These are phyloP conservation scores for Euphysa ruthae DNA, from an alignment of 30 jellyfish, hydroid and myxozoan genomes.

Conservation along the genomic window DNA sequence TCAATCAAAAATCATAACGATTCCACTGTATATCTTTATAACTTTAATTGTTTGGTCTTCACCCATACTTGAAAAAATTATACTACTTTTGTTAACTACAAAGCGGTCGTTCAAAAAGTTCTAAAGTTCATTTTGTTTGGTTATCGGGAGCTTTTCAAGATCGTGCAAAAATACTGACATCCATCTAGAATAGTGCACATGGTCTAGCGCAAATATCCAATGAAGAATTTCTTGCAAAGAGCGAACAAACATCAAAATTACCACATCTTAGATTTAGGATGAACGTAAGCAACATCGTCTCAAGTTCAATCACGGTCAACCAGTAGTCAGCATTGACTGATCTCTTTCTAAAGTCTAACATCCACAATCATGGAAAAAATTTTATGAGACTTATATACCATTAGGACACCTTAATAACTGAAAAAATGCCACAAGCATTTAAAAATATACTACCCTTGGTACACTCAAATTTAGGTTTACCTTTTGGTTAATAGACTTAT, in stretches of 20 bases:
- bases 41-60: slow-evolving; percentile 24
- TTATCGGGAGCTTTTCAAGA: too few relatives aligned
- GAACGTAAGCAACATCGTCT: background rate
- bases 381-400: too few relatives aligned
- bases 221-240: background rate
- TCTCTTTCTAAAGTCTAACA: background rate
- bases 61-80: background rate
- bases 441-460: too few relatives aligned
- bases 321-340: background rate
- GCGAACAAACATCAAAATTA: background rate
- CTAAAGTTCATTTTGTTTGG: too few relatives aligned
- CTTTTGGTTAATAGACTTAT: too few relatives aligned
- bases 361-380: too few relatives aligned
- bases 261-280: background rate
- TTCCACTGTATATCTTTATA: slow-evolving; percentile 19
- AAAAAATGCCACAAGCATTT: too few relatives aligned
- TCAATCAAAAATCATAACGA: slow-evolving; percentile 4
- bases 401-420: too few relatives aligned
- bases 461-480: too few relatives aligned
- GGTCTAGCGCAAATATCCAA: slow-evolving; percentile 12
- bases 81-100: slow-evolving; percentile 14
- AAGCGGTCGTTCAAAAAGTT: slow-evolving; percentile 1
- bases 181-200: slow-evolving; percentile 20
- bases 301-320: background rate
- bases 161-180: background rate